Evolutionary conservation across 2,797 vertebrate genomes (phyloP).

Genomic region (Sebastes minor): DNA sequence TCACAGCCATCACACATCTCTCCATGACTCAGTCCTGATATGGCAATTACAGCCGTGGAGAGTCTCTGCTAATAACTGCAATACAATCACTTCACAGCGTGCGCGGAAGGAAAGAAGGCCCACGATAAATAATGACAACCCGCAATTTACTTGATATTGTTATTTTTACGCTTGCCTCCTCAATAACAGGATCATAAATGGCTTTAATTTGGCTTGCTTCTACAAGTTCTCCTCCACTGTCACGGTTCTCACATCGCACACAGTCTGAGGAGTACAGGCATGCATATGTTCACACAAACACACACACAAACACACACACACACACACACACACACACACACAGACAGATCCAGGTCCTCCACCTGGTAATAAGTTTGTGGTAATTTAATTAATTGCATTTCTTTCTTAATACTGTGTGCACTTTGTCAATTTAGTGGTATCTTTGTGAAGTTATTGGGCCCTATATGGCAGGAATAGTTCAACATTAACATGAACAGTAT

Average conservation of each 20-base stretch:
- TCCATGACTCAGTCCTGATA: constrained; percentile 74
- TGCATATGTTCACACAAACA: not conserved
- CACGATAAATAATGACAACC: constrained; percentile 72
- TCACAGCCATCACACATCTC: constrained; percentile 68
- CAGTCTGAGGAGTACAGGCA: not conserved
- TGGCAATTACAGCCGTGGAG: constrained; percentile 74
- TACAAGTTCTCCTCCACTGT: constrained; percentile 3
- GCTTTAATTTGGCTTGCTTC: constrained; percentile 30
- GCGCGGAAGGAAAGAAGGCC: constrained; percentile 54
- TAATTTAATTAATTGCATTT: not conserved
- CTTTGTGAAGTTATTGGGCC: not conserved
- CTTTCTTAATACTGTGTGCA: not conserved
- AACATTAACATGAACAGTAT: not conserved
- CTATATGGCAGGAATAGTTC: not conserved
- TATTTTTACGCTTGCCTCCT: constrained; percentile 57
- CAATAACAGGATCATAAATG: constrained; percentile 54
- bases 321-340: not conserved
- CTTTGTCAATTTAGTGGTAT: not conserved
- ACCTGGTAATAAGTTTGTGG: not conserved
- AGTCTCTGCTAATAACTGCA: constrained; percentile 78
- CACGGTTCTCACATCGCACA: not conserved
- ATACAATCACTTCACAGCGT: constrained; percentile 73
- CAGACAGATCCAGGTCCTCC: not conserved
- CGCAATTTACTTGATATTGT: constrained; percentile 72
- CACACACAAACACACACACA: not conserved